Evolutionary conservation across 2,113 vertebrate species (phyloP).

Genomic region (Phainopepla nitens): DNA sequence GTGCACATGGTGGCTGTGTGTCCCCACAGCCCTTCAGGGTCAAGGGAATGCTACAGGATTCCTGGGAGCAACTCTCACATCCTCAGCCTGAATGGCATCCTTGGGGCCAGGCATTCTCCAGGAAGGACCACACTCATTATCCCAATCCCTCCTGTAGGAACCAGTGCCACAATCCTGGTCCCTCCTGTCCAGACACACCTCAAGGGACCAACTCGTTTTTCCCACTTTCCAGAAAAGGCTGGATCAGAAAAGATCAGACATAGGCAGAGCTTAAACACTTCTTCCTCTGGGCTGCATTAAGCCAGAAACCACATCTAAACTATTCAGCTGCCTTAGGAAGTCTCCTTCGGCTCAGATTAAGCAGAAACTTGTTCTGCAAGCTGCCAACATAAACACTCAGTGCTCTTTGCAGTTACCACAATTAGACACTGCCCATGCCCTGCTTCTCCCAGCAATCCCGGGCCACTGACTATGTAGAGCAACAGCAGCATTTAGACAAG

Average conservation of each 20-base stretch:
- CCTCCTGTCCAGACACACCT: background rate
- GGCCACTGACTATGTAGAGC: background rate
- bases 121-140: background rate
- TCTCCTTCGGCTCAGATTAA: background rate
- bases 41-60: background rate
- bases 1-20: background rate
- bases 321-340: background rate
- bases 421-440: background rate
- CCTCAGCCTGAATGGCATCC: background rate
- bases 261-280: background rate
- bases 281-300: background rate
- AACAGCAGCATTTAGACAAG: conserved; percentile 1
- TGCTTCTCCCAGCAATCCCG: background rate
- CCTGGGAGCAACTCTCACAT: background rate
- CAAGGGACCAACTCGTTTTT: background rate
- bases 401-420: background rate
- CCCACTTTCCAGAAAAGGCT: background rate
- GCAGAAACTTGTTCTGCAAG: background rate
- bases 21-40: background rate
- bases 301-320: background rate
- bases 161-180: background rate
- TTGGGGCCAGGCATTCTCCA: background rate
- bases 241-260: background rate
- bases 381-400: background rate
- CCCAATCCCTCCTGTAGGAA: rapidly evolving